These are phyloP conservation scores for Dromiciops gliroides DNA, from an alignment of 2,113 vertebrate genomes.

Conservation along the genomic window DNA sequence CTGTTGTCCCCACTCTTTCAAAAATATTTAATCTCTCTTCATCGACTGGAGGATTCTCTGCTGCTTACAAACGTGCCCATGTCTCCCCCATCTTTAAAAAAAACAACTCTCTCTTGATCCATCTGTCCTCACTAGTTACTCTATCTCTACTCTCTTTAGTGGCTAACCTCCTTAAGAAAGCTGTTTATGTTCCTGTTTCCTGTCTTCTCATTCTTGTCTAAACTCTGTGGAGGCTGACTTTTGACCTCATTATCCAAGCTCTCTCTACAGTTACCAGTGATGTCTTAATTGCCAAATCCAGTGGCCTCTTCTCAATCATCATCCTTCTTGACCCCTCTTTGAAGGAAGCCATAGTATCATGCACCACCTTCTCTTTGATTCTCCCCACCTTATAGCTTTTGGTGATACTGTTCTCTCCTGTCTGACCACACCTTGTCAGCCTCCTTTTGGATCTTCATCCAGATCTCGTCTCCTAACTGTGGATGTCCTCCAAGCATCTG, in stretches of 20 bases:
- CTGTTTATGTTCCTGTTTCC: background rate
- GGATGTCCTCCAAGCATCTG: too few relatives aligned
- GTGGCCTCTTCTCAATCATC: background rate
- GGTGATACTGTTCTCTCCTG: too few relatives aligned
- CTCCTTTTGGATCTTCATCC: too few relatives aligned
- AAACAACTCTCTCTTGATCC: background rate
- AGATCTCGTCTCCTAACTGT: too few relatives aligned
- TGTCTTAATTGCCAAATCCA: background rate
- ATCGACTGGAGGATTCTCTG: background rate
- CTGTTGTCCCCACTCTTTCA: background rate
- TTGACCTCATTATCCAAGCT: background rate
- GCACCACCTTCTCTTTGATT: too few relatives aligned
- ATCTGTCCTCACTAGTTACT: background rate
- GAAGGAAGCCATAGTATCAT: too few relatives aligned
- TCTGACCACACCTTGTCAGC: too few relatives aligned
- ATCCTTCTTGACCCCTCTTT: background rate
- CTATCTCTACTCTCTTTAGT: background rate
- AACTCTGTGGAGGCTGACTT: background rate
- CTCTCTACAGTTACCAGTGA: background rate
- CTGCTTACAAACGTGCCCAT: background rate
- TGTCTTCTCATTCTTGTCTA: background rate
- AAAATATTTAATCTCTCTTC: background rate
- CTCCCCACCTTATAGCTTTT: too few relatives aligned
- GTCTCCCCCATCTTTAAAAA: background rate
- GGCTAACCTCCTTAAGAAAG: background rate